Percentiles rank a stretch among this genome's conserved stretches.
Evolutionary conservation across 1,140 invertebrate species (phyloP).

Genomic region (Vollenhovia emeryi): DNA sequence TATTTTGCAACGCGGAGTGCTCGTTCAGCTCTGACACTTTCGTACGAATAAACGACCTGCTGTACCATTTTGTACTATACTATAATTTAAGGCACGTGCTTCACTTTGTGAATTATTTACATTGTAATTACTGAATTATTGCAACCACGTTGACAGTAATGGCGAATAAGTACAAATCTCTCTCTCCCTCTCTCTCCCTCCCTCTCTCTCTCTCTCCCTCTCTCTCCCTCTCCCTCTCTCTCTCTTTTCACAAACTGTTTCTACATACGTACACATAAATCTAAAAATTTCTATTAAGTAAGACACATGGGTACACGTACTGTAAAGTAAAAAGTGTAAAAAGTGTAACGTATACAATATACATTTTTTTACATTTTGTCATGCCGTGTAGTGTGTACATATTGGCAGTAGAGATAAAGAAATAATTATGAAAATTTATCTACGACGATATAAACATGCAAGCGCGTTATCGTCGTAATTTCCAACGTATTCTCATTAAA

Average conservation of each 20-base stretch:
- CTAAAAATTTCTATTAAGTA: neutral
- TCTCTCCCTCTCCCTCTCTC: no score
- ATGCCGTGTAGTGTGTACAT: neutral
- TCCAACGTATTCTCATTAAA: neutral
- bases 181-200: no score
- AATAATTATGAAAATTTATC: neutral
- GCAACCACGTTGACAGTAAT: neutral
- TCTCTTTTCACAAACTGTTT: neutral
- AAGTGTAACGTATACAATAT: neutral
- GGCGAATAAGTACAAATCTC: neutral
- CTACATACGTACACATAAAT: neutral
- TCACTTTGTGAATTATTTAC: neutral
- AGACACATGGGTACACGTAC: neutral
- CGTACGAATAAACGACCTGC: neutral
- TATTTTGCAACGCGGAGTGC: neutral
- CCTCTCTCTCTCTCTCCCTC: no score
- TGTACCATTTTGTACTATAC: neutral
- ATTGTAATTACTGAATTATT: conserved; percentile 17
- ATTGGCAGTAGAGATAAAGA: neutral
- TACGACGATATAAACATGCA: neutral
- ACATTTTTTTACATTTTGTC: neutral
- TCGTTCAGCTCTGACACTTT: neutral
- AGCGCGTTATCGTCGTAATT: neutral
- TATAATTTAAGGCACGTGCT: conserved; percentile 2
- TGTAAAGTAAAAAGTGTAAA: neutral